These are phyloP conservation scores for Eupsilia transversa DNA, from an alignment of 2,888 invertebrate genomes.

Conservation along the genomic window DNA sequence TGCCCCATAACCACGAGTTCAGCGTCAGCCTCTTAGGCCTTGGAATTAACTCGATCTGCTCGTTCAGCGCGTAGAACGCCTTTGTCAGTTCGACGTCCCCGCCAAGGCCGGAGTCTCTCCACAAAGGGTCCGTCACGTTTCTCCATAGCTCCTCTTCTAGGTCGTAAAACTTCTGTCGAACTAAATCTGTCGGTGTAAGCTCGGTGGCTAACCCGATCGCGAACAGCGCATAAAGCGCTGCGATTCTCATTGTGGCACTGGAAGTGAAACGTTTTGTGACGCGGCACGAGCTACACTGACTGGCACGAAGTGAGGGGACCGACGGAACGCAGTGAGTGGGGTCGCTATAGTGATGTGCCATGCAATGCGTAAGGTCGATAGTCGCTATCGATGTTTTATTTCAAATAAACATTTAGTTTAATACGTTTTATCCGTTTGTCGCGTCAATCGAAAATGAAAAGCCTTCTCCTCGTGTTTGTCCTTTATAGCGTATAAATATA, in stretches of 20 bases:
- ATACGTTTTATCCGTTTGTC: slow-evolving; percentile 33
- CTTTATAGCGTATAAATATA: slow-evolving; percentile 42
- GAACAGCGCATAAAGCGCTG: slow-evolving; percentile 80
- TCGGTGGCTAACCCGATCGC: slow-evolving; percentile 76
- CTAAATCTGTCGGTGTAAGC: slow-evolving; percentile 89
- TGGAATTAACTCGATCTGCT: slow-evolving; percentile 84
- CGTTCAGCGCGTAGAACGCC: slow-evolving; percentile 90
- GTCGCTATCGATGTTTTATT: slow-evolving; percentile 47
- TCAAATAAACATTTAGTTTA: slow-evolving; percentile 12
- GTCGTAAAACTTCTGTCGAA: slow-evolving; percentile 90
- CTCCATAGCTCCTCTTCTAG: slow-evolving; percentile 90
- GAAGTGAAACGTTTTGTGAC: slow-evolving; percentile 72
- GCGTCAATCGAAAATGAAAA: slow-evolving; percentile 38
- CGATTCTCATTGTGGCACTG: slow-evolving; percentile 78
- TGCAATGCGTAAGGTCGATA: slow-evolving; percentile 58
- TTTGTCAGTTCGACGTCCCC: slow-evolving; percentile 91
- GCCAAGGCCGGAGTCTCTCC: slow-evolving; percentile 81
- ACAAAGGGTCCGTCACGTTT: slow-evolving; percentile 83
- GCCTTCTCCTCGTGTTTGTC: slow-evolving; percentile 44
- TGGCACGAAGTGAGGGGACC: slow-evolving; percentile 78
- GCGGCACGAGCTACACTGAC: slow-evolving; percentile 81
- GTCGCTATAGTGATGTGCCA: slow-evolving; percentile 77
- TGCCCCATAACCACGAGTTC: slow-evolving; percentile 92
- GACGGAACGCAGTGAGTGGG: slow-evolving; percentile 75
- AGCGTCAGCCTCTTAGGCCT: slow-evolving; percentile 75